phyloP scores from a whole-genome alignment of 2,797 vertebrate species.

The Acanthornis magna region DNA sequence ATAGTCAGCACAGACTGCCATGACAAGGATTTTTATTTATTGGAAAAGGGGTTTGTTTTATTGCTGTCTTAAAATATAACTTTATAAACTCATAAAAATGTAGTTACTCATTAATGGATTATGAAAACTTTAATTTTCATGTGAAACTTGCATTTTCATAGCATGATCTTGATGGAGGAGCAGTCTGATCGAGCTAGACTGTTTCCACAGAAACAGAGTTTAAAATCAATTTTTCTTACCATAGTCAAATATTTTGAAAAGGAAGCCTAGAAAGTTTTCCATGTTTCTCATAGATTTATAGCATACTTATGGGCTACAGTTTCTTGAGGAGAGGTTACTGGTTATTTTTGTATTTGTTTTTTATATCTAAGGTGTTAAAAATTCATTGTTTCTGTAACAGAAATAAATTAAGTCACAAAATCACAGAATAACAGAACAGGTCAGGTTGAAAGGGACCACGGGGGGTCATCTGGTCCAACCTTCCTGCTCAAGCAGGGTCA shows the following conservation, averaged over 20 bases:
- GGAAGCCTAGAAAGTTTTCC: not conserved
- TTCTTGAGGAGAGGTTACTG: not conserved
- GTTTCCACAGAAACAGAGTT: not conserved
- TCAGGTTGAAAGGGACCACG: not conserved
- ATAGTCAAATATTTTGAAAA: not conserved
- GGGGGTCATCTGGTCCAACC: not conserved
- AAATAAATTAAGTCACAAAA: conserved; percentile 6
- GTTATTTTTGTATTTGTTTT: not conserved
- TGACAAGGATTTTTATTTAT: not conserved
- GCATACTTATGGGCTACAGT: not conserved
- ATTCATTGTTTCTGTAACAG: not conserved
- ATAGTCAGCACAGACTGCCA: not conserved
- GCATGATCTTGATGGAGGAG: not conserved
- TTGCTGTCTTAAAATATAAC: not conserved
- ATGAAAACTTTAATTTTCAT: not conserved
- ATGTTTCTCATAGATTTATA: not conserved
- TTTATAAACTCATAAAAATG: not conserved
- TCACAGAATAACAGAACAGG: not conserved
- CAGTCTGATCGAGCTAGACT: not conserved
- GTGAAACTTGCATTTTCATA: not conserved
- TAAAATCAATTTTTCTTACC: not conserved
- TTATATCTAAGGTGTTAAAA: not conserved
- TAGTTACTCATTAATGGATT: not conserved
- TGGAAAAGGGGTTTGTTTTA: not conserved
- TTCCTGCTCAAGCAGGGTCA: not conserved